Evolutionary conservation across 2,113 vertebrate genomes (phyloP).

Genomic region (Cynocephalus volans): DNA sequence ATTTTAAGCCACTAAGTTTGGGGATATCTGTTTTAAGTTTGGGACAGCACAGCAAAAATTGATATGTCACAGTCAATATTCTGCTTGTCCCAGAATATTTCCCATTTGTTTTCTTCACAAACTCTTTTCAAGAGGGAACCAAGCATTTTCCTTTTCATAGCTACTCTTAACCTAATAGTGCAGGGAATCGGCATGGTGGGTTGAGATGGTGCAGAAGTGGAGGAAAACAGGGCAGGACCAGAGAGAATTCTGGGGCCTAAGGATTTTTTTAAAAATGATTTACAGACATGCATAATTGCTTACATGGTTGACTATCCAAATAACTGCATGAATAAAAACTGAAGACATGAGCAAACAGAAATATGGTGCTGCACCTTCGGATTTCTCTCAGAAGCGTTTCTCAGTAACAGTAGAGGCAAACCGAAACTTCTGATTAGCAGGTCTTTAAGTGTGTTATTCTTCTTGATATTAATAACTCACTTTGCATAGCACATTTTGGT

Average conservation of each 20-base stretch:
- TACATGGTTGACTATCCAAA: background rate
- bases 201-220: background rate
- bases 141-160: background rate
- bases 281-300: background rate
- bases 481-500: slow-evolving; percentile 12
- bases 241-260: background rate
- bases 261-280: background rate
- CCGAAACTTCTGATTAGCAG: background rate
- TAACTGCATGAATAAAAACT: background rate
- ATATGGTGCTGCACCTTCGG: background rate
- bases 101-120: background rate
- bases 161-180: background rate
- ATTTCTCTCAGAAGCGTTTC: background rate
- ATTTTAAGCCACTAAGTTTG: background rate
- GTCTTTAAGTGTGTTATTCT: background rate
- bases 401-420: background rate
- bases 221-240: background rate
- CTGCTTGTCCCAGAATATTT: background rate
- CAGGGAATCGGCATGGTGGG: background rate
- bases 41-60: background rate
- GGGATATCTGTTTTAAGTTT: background rate
- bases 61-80: background rate
- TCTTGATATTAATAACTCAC: slow-evolving; percentile 58
- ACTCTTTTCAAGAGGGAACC: background rate
- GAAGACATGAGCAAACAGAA: background rate